Percentiles rank a stretch among this genome's conserved stretches.
These are phyloP conservation scores for Calidris pugnax DNA, from an alignment of 2,113 vertebrate species.

Conservation along the genomic window DNA sequence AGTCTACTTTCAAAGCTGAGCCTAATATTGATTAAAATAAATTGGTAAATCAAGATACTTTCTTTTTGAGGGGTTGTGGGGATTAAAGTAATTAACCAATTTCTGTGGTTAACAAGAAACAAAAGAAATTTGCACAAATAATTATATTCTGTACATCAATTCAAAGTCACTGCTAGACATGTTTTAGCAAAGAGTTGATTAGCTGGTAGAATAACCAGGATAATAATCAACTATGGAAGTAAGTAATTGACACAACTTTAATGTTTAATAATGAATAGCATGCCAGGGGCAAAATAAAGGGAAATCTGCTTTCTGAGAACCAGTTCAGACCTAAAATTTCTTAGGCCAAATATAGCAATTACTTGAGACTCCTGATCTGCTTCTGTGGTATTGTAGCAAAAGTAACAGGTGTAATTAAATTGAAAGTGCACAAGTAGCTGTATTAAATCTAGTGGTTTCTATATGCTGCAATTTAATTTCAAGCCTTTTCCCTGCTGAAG, in stretches of 20 bases:
- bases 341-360: constrained; percentile 30
- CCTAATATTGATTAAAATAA: constrained; percentile 68
- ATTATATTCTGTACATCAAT: constrained; percentile 42
- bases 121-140: constrained; percentile 65
- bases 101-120: constrained; percentile 58
- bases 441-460: neutral
- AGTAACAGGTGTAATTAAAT: constrained; percentile 50
- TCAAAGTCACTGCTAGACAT: constrained; percentile 39
- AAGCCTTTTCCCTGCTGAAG: constrained; percentile 1
- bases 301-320: constrained; percentile 39
- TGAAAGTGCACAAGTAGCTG: neutral
- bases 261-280: constrained; percentile 73
- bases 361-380: neutral
- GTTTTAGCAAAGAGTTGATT: constrained; percentile 59
- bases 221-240: constrained; percentile 70
- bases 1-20: constrained; percentile 51
- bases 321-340: constrained; percentile 40
- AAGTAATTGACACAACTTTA: constrained; percentile 74
- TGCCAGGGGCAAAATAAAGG: constrained; percentile 56
- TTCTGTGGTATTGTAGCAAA: neutral
- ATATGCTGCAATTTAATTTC: neutral
- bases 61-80: constrained; percentile 44
- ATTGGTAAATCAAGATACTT: constrained; percentile 44
- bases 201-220: constrained; percentile 60
- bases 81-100: constrained; percentile 60